These are phyloP conservation scores for Polymixis flavicincta DNA, from an alignment of 2,888 invertebrate genomes.

Conservation along the genomic window DNA sequence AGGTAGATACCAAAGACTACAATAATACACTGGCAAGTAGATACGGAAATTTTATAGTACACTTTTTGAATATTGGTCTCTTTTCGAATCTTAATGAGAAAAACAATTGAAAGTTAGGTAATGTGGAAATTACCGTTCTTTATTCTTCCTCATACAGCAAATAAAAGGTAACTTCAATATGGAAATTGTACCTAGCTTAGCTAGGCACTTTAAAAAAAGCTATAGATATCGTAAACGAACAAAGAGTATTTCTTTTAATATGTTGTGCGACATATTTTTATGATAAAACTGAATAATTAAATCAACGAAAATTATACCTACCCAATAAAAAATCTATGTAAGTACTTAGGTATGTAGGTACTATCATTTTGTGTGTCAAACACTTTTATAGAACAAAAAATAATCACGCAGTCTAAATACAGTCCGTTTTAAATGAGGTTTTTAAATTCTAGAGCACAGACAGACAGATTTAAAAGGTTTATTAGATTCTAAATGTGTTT, in stretches of 20 bases:
- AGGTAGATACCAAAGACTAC: too few relatives aligned
- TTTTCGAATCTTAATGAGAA: neutral
- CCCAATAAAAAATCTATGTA: neutral
- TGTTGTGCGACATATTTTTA: neutral
- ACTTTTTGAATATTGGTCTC: neutral
- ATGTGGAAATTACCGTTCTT: neutral
- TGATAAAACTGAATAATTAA: neutral
- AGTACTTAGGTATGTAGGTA: neutral
- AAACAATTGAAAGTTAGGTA: neutral
- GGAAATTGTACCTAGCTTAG: too few relatives aligned
- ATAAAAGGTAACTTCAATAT: neutral
- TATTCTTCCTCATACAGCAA: neutral
- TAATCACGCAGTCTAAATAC: slow-evolving; percentile 21
- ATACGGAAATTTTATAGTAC: neutral
- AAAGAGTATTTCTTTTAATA: neutral
- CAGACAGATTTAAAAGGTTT: slow-evolving; percentile 30
- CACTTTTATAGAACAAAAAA: slow-evolving; percentile 13
- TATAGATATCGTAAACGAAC: neutral
- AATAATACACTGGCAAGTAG: too few relatives aligned
- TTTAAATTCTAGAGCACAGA: slow-evolving; percentile 32
- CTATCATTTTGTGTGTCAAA: neutral
- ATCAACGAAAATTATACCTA: neutral
- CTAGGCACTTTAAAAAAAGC: too few relatives aligned
- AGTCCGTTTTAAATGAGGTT: slow-evolving; percentile 23
- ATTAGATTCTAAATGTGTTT: slow-evolving; percentile 17